Percentiles rank a stretch among this genome's conserved stretches.
These are phyloP conservation scores for Clarias macrocephalus DNA, from an alignment of 2,113 vertebrate genomes.

Conservation along the genomic window DNA sequence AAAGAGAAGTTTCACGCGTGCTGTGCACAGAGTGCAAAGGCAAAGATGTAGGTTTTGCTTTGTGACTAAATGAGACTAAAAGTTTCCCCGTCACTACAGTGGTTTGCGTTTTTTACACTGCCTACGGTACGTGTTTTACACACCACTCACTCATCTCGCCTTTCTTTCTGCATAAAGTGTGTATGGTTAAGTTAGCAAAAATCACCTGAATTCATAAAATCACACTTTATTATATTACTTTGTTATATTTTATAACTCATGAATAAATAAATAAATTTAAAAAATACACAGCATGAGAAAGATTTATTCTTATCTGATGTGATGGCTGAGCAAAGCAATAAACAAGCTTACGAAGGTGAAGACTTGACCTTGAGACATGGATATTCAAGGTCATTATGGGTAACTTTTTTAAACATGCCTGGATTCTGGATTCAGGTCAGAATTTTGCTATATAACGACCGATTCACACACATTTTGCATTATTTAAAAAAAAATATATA, in stretches of 20 bases:
- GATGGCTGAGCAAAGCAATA: neutral
- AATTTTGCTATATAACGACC: neutral
- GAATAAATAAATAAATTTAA: neutral
- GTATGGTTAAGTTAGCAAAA: too few species aligned
- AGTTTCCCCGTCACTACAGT: slow-evolving; percentile 1
- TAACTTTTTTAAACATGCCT: neutral
- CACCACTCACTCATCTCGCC: neutral
- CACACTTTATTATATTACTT: too few species aligned
- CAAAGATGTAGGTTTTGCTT: slow-evolving; percentile 1
- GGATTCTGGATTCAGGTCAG: neutral
- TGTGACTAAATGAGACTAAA: slow-evolving; percentile 1
- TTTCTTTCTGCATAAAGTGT: too few species aligned
- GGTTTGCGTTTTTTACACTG: neutral
- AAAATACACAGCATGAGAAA: neutral
- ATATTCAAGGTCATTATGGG: neutral
- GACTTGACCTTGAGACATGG: neutral
- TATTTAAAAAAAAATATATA: neutral
- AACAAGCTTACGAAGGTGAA: too few species aligned
- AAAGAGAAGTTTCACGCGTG: neutral
- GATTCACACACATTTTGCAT: neutral
- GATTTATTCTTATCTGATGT: neutral
- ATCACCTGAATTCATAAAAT: too few species aligned
- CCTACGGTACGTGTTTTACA: neutral
- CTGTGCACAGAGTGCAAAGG: neutral
- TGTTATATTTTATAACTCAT: too few species aligned